phyloP scores from a whole-genome alignment of 2,888 invertebrate species.

The Congeria kusceri region DNA sequence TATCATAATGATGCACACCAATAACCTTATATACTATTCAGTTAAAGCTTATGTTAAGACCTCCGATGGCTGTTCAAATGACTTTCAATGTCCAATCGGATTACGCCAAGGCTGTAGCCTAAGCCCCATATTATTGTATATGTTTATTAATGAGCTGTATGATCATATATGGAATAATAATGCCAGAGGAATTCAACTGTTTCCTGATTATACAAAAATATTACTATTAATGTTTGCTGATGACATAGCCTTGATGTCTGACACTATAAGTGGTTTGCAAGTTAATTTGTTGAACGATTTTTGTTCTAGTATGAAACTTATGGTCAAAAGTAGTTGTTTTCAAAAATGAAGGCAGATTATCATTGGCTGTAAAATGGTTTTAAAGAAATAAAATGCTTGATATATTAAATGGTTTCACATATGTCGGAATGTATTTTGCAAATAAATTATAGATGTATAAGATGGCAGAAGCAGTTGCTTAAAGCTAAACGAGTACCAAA shows the following conservation, averaged over 20 bases:
- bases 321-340: slow-evolving; percentile 2
- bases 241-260: slow-evolving; percentile 31
- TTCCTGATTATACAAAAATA: too few relatives aligned
- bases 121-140: not conserved
- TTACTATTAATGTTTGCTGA: not conserved
- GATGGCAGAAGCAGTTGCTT: too few relatives aligned
- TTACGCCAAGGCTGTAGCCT: too few relatives aligned
- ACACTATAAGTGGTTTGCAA: slow-evolving; percentile 34
- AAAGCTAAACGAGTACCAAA: too few relatives aligned
- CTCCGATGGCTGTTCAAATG: slow-evolving; percentile 1
- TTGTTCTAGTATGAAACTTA: slow-evolving; percentile 29
- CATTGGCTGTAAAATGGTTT: slow-evolving; percentile 16
- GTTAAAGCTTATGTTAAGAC: slow-evolving; percentile 25
- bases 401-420: not conserved
- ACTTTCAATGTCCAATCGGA: not conserved
- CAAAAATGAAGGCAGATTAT: slow-evolving; percentile 12
- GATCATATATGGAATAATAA: too few relatives aligned
- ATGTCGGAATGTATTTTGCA: too few relatives aligned
- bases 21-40: slow-evolving; percentile 4
- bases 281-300: slow-evolving; percentile 20
- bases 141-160: not conserved
- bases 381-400: too few relatives aligned
- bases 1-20: too few relatives aligned
- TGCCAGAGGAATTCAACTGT: not conserved
- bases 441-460: too few relatives aligned